phyloP scores from a whole-genome alignment of 1,140 invertebrate species.

The Bathynomus jamesi region DNA sequence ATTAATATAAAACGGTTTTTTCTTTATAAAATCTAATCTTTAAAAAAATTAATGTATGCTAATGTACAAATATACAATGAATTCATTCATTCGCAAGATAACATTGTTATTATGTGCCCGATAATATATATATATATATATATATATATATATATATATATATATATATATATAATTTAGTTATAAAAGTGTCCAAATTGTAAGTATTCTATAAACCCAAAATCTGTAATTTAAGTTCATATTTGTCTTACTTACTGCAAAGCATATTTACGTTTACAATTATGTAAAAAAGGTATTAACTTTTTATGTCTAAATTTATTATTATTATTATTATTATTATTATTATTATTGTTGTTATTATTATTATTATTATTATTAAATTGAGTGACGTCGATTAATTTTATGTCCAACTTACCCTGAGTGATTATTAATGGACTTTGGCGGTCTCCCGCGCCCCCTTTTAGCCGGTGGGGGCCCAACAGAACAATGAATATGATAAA shows the following conservation, averaged over 20 bases:
- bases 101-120: background rate
- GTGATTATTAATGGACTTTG: background rate
- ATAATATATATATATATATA: background rate
- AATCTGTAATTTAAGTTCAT: no score
- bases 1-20: no score
- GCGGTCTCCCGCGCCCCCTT: background rate
- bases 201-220: no score
- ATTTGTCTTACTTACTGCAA: no score
- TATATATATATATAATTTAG: background rate
- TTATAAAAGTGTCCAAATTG: background rate
- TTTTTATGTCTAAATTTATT: background rate
- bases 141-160: constrained; percentile 3
- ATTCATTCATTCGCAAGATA: no score
- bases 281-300: no score
- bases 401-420: background rate
- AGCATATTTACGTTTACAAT: no score
- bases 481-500: background rate
- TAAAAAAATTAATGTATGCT: no score
- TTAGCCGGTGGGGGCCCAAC: background rate
- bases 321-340: constrained; percentile 3
- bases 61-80: no score
- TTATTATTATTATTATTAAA: constrained; percentile 1
- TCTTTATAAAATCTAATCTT: no score
- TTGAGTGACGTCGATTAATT: no score
- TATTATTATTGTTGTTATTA: background rate